Evolutionary conservation across 2,888 invertebrate genomes (phyloP).

Genomic region (Sycophila texana): DNA sequence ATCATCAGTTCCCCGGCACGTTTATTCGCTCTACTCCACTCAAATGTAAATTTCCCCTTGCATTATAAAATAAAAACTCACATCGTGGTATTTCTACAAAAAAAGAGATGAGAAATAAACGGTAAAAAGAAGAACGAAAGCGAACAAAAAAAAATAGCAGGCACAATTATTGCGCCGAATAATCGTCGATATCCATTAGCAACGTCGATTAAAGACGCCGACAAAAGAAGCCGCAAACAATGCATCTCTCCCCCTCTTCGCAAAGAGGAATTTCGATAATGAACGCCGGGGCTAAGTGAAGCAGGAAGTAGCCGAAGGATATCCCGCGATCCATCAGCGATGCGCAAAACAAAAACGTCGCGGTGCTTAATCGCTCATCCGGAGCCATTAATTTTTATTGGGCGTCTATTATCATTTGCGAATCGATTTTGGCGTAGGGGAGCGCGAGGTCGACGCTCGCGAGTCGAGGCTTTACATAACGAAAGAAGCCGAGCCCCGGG

Average conservation of each 20-base stretch:
- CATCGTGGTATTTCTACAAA: neutral
- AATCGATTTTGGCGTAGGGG: neutral
- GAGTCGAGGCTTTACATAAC: neutral
- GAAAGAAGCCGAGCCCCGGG: constrained; percentile 23
- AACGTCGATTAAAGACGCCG: neutral
- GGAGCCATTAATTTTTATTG: constrained; percentile 52
- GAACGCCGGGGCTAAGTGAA: constrained; percentile 6
- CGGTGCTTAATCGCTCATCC: constrained; percentile 37
- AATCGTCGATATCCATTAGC: too few relatives aligned
- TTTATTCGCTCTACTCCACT: neutral
- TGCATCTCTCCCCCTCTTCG: neutral
- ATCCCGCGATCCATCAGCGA: constrained; percentile 13
- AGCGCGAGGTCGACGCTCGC: constrained; percentile 32
- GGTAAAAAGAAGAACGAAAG: neutral
- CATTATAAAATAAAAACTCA: neutral
- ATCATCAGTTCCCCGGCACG: too few relatives aligned
- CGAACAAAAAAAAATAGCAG: constrained; percentile 5
- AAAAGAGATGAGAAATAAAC: neutral
- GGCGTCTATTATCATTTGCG: constrained; percentile 47
- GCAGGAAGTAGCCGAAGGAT: neutral
- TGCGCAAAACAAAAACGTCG: neutral
- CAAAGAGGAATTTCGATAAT: constrained; percentile 31
- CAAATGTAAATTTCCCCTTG: constrained; percentile 14
- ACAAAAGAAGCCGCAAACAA: constrained; percentile 25
- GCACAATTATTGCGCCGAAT: neutral